Conservation (phyloP, 2,797 vertebrate genomes). For the Lutjanus campechanus region DNA sequence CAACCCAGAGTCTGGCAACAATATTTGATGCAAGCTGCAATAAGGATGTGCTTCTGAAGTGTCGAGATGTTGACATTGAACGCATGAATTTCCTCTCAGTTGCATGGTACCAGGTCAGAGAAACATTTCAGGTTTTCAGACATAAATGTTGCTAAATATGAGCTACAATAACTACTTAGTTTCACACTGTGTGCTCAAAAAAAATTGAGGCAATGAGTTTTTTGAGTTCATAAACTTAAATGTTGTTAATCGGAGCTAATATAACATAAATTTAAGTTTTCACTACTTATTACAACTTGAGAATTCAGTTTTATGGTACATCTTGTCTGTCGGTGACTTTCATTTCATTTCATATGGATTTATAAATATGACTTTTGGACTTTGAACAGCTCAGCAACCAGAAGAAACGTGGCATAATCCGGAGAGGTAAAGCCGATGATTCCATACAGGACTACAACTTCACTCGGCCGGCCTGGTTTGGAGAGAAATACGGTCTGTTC, state of each 20-base stretch:
- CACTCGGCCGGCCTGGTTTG: not conserved
- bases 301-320: too few species aligned
- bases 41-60: constrained; percentile 59
- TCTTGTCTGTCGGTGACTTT: not conserved
- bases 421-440: accelerated
- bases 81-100: constrained; percentile 52
- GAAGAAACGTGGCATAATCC: constrained; percentile 47
- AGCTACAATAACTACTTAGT: accelerated
- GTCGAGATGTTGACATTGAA: constrained; percentile 17
- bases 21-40: constrained; percentile 33
- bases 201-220: too few species aligned
- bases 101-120: constrained; percentile 83
- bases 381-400: not conserved
- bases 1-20: not conserved
- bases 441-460: accelerated
- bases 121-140: not conserved
- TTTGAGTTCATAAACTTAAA: too few species aligned
- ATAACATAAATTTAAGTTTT: too few species aligned
- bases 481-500: constrained; percentile 41
- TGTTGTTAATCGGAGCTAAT: too few species aligned
- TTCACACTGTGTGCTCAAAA: not conserved
- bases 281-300: too few species aligned
- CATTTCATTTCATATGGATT: not conserved
- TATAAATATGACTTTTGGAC: not conserved
- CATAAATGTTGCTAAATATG: not conserved